These are phyloP conservation scores for Nannoperca australis DNA, from an alignment of 2,797 vertebrate genomes.

Conservation along the genomic window DNA sequence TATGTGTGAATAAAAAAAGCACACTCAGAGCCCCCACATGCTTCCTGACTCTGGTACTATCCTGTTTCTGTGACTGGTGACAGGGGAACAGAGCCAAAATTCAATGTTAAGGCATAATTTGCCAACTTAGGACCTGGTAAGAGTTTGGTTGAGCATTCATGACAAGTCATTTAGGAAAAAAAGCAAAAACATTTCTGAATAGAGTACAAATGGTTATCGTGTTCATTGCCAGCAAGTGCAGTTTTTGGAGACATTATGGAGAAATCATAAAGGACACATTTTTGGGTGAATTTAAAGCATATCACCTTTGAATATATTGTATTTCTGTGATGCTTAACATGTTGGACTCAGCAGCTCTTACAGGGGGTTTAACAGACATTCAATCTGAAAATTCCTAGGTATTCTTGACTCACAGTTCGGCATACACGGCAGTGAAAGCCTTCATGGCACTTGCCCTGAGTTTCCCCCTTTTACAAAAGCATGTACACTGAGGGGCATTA, in stretches of 20 bases:
- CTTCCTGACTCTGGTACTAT: conserved; percentile 13
- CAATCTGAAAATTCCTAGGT: neutral
- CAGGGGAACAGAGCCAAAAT: neutral
- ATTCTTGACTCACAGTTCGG: neutral
- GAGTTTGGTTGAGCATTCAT: neutral
- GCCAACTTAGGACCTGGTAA: neutral
- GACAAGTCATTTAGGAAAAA: neutral
- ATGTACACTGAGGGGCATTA: neutral
- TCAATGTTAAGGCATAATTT: conserved; percentile 13
- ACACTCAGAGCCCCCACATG: neutral
- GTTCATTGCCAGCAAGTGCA: neutral
- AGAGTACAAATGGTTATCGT: neutral
- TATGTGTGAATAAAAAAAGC: conserved; percentile 32
- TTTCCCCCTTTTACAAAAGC: neutral
- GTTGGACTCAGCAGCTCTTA: neutral
- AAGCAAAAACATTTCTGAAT: neutral
- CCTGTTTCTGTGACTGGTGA: conserved; percentile 15
- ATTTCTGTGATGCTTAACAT: neutral
- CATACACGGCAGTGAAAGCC: neutral
- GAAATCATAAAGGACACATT: neutral
- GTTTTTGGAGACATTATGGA: neutral
- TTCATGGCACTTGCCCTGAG: neutral
- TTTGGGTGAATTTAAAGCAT: neutral
- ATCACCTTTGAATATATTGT: neutral
- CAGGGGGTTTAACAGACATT: neutral